phyloP scores from a whole-genome alignment of 2,888 invertebrate species.

The Agonopterix alstromeriana region DNA sequence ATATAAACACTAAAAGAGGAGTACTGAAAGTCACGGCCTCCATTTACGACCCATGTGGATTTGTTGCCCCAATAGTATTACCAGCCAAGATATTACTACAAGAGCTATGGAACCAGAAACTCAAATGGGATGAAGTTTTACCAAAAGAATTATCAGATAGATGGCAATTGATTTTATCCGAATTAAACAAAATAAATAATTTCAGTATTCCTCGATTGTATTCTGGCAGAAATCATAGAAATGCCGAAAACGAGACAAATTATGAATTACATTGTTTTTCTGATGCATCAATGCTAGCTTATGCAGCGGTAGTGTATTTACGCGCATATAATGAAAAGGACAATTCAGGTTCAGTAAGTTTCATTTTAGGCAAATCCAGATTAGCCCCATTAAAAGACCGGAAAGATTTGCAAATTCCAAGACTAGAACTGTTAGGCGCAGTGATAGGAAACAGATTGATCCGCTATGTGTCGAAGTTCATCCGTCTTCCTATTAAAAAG shows the following conservation, averaged over 20 bases:
- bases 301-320: constrained; percentile 8
- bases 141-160: neutral
- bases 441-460: constrained; percentile 11
- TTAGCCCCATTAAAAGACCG: constrained; percentile 4
- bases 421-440: constrained; percentile 4
- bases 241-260: neutral
- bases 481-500: too few species aligned
- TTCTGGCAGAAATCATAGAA: neutral
- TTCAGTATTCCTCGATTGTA: neutral
- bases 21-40: constrained; percentile 6
- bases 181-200: neutral
- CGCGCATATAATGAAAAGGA: neutral
- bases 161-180: neutral
- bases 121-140: constrained; percentile 7
- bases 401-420: constrained; percentile 5
- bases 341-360: neutral
- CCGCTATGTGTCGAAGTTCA: neutral
- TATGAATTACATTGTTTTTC: neutral
- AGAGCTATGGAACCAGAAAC: constrained; percentile 2
- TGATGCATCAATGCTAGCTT: neutral
- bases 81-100: constrained; percentile 10
- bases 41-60: constrained; percentile 13
- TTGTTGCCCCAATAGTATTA: constrained; percentile 4
- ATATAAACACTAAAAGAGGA: constrained; percentile 1
- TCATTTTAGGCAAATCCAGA: constrained; percentile 5